A percentile compares a stretch with the other conserved stretches of the same genome.
Conservation (phyloP, 2,797 vertebrate species). For the Myotis vivesi region DNA sequence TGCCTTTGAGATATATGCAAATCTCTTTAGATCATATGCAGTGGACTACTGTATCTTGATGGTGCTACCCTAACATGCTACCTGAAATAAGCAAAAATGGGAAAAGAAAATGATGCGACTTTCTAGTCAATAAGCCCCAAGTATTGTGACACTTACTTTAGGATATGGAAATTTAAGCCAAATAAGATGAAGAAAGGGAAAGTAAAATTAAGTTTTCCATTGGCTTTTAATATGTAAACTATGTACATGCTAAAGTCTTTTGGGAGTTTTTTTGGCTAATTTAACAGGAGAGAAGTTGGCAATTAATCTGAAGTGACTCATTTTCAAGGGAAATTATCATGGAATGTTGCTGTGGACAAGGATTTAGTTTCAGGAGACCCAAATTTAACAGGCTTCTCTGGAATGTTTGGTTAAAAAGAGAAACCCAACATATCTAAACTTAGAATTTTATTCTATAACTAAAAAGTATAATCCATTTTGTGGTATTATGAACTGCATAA, state of each 20-base stretch:
- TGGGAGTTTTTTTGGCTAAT: slow-evolving; percentile 44
- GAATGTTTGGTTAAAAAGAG: slow-evolving; percentile 38
- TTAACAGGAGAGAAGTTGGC: slow-evolving; percentile 58
- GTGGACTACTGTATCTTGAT: background rate
- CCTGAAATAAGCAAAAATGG: background rate
- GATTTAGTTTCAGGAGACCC: slow-evolving; percentile 15
- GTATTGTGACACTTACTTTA: background rate
- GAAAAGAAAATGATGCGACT: background rate
- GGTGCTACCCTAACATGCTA: background rate
- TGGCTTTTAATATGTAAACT: slow-evolving; percentile 65
- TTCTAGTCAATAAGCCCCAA: background rate
- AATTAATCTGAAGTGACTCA: slow-evolving; percentile 75
- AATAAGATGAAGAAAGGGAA: background rate
- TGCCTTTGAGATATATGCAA: background rate
- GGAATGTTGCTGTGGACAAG: slow-evolving; percentile 51
- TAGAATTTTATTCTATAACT: background rate
- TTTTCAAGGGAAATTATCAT: slow-evolving; percentile 15
- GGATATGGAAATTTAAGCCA: slow-evolving; percentile 24
- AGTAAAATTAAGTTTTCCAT: slow-evolving; percentile 15
- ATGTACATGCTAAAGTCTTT: background rate
- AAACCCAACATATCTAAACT: background rate
- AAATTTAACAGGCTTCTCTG: background rate
- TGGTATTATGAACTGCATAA: background rate
- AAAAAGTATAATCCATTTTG: background rate
- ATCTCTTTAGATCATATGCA: background rate